Percentiles rank a stretch among this genome's conserved stretches.
Conservation (phyloP, 1,140 invertebrate genomes). For the Achatina immaculata region DNA sequence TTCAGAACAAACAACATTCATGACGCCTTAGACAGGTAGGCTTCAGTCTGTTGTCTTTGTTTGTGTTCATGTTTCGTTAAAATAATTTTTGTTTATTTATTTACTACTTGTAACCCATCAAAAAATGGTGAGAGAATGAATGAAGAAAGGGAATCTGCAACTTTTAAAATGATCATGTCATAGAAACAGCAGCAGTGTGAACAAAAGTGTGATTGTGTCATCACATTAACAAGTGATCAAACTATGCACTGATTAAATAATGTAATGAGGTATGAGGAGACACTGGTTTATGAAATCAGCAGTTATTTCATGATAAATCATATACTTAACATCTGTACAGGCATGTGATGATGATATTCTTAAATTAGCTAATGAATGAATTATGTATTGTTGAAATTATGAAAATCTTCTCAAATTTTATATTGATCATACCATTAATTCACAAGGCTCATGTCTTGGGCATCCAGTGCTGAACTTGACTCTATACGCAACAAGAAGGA, state of each 20-base stretch:
- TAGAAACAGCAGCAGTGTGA: too few relatives aligned
- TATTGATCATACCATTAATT: too few relatives aligned
- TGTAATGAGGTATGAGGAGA: neutral
- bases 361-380: too few relatives aligned
- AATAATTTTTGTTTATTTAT: too few relatives aligned
- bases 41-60: neutral
- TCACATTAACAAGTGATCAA: neutral
- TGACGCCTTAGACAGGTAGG: slow-evolving; percentile 27
- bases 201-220: neutral
- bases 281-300: neutral
- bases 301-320: too few relatives aligned
- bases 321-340: too few relatives aligned
- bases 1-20: slow-evolving; percentile 14
- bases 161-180: neutral
- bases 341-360: too few relatives aligned
- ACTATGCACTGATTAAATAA: neutral
- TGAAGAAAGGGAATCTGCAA: neutral
- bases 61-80: neutral
- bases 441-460: neutral
- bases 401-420: too few relatives aligned
- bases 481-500: neutral
- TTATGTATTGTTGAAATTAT: too few relatives aligned
- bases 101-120: neutral
- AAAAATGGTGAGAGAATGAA: neutral
- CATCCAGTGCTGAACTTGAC: neutral